A percentile compares a stretch with the other conserved stretches of the same genome.
These are phyloP conservation scores for Phocides pigmalion DNA, from an alignment of 1,140 invertebrate species.

Conservation along the genomic window DNA sequence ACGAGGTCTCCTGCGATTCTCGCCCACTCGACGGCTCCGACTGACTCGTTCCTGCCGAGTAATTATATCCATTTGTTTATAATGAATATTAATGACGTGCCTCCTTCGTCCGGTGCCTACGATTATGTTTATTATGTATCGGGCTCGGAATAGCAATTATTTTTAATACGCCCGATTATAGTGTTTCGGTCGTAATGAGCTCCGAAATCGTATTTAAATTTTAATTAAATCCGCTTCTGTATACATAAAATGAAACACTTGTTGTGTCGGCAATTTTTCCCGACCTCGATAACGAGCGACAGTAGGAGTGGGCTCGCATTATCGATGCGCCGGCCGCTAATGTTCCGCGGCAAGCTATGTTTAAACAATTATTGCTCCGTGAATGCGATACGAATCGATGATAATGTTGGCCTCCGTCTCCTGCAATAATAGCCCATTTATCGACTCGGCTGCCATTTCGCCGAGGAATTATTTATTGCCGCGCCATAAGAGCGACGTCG, in stretches of 20 bases:
- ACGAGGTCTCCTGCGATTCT: slow-evolving; percentile 64
- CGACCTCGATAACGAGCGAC: slow-evolving; percentile 50
- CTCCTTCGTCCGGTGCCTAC: slow-evolving; percentile 41
- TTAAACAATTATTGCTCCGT: slow-evolving; percentile 76
- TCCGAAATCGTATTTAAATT: slow-evolving; percentile 38
- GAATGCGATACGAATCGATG: slow-evolving; percentile 76
- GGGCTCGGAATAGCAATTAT: slow-evolving; percentile 56
- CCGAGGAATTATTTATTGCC: slow-evolving; percentile 75
- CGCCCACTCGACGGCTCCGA: slow-evolving; percentile 62
- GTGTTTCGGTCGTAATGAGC: slow-evolving; percentile 35
- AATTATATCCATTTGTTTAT: slow-evolving; percentile 79
- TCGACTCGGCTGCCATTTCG: slow-evolving; percentile 71
- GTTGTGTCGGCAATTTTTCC: slow-evolving; percentile 45
- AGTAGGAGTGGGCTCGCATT: slow-evolving; percentile 48
- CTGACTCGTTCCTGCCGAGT: slow-evolving; percentile 65
- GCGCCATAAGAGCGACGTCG: slow-evolving; percentile 65
- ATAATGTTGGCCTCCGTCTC: slow-evolving; percentile 75
- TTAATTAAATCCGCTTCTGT: slow-evolving; percentile 42
- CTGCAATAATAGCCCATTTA: slow-evolving; percentile 79
- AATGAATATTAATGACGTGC: slow-evolving; percentile 74
- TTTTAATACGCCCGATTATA: slow-evolving; percentile 59
- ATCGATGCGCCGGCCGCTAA: slow-evolving; percentile 67
- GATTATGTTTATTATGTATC: slow-evolving; percentile 62
- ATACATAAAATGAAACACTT: slow-evolving; percentile 27
- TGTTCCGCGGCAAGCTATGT: slow-evolving; percentile 65